Evolutionary conservation across 2,113 vertebrate genomes (phyloP).

Genomic region (pig (Sus scrofa)): T2T-Sscrofa CM000829.6:42554501-42555000

Average conservation of each 20-base stretch:
- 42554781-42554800: neutral
- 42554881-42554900: neutral
- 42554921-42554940: neutral
- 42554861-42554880: neutral
- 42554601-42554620: neutral
- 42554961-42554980: neutral
- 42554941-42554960: neutral
- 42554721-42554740: neutral
- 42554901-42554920: constrained; percentile 25
- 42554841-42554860: neutral
- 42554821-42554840: neutral
- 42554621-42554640: constrained; percentile 21
- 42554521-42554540: neutral
- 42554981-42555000: constrained; percentile 24
- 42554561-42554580: neutral
- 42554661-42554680: neutral
- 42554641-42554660: neutral
- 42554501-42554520: neutral
- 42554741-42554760: constrained; percentile 9
- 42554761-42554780: neutral
- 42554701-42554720: neutral
- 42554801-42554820: neutral
- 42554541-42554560: neutral
- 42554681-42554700: neutral
- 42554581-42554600: neutral